These are phyloP conservation scores for Melopsittacus undulatus DNA, from an alignment of 2,797 vertebrate species.

Conservation along the genomic window DNA sequence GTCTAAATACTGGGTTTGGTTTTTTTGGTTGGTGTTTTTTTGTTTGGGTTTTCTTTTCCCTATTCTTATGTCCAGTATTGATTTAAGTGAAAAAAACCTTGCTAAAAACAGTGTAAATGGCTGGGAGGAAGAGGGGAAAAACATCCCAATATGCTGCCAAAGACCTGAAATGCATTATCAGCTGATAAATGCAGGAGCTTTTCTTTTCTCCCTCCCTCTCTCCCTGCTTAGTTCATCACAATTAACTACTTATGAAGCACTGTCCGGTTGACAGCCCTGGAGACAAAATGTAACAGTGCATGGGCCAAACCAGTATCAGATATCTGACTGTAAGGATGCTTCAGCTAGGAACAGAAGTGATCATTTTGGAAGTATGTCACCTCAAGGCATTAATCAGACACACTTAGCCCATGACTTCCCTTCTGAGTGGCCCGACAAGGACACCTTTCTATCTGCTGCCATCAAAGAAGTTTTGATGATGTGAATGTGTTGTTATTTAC, in stretches of 20 bases:
- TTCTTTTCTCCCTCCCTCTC: neutral
- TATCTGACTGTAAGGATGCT: neutral
- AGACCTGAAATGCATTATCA: neutral
- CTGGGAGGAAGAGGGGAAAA: neutral
- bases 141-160: neutral
- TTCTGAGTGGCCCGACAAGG: neutral
- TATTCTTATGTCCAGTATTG: neutral
- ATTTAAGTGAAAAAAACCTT: neutral
- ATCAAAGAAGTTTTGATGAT: neutral
- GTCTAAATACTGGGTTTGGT: neutral
- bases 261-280: neutral
- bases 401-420: neutral
- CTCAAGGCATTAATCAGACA: neutral
- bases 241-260: neutral
- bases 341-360: neutral
- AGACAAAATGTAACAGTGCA: neutral
- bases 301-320: neutral
- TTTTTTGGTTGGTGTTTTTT: neutral
- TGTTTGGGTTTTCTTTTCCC: neutral
- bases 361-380: neutral
- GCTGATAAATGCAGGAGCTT: neutral
- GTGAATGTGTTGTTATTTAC: neutral
- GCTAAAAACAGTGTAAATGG: neutral
- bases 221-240: neutral
- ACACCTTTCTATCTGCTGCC: neutral